These are phyloP conservation scores for Bursaphelenchus okinawaensis DNA, from an alignment of 2,888 invertebrate species.

Conservation along the genomic window DNA sequence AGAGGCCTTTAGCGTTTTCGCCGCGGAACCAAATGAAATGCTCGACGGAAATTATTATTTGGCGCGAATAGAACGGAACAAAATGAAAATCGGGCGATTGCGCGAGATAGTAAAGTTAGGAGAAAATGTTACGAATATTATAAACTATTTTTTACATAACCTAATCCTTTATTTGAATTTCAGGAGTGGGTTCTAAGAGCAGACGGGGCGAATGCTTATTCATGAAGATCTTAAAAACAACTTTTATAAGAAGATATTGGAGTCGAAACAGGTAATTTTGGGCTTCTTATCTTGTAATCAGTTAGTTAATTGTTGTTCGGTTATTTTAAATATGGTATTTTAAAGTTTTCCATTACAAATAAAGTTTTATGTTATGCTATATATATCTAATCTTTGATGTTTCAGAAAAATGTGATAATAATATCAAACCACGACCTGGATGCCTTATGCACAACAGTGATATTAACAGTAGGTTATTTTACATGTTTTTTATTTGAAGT, in stretches of 20 bases:
- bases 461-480: conserved; percentile 39
- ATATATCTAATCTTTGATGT: background rate
- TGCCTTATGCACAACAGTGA: conserved; percentile 45
- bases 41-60: background rate
- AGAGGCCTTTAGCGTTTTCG: background rate
- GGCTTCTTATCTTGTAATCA: too few relatives aligned
- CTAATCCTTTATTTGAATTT: too few relatives aligned
- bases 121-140: too few relatives aligned
- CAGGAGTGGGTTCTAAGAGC: background rate
- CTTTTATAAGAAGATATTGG: background rate
- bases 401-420: conserved; percentile 47
- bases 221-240: background rate
- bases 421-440: conserved; percentile 49
- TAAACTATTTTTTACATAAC: too few relatives aligned
- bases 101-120: too few relatives aligned
- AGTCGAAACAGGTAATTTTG: background rate
- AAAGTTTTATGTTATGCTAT: background rate
- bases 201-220: background rate
- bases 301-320: too few relatives aligned
- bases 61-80: background rate
- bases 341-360: background rate
- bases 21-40: background rate
- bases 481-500: conserved; percentile 19
- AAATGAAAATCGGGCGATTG: too few relatives aligned
- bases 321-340: too few relatives aligned